Evolutionary conservation across 2,797 vertebrate species (phyloP), one percentile per base, ranked within the genome.

Genomic region (Xyrichtys novacula): DNA sequence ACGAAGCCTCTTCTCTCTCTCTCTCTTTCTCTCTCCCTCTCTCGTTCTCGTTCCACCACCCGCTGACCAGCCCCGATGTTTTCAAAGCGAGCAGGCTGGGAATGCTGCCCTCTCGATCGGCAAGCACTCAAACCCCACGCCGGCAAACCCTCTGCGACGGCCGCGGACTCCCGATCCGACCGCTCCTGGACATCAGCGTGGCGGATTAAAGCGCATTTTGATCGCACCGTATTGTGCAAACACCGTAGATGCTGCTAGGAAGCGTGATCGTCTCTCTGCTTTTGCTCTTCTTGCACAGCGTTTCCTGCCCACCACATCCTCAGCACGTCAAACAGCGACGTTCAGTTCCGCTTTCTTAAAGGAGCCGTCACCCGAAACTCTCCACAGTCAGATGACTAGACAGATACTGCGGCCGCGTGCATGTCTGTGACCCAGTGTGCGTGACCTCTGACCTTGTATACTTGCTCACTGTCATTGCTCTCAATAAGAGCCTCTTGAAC

Each of bases 291-390:
- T 80, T 63, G 86, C 88, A 62, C 40, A 80, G 90, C 86, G 89
- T 87, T 94, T 93, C 92, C 93, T 93, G 92, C 91, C 92, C 93
- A 91, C 91, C 93, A 91, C 91, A 91, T 90, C 89, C 88, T 87
- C 89, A 65, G 80, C 84, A 86, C 92, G 91, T 93, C 91, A 82
- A 78, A 57, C 56, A 68, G 72, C 28, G 58, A 74, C 44, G 67
- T 76, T 84, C 74, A 84, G 85, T 89, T 92, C 89, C 88, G 90
- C 67, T 91, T 90, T 88, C 90, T 93, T 92, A 93, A 93, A 94
- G 93, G 89, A 84, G 83, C 85, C 86, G 91, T 64, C 76, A 69
- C 64, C 59, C 16, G 7, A 52, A 72, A 54, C 34, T 8, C 56
- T 7, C 38, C 7, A 10, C 53, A 3, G 17, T 62, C 75, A 71